Evolutionary conservation across 2,113 vertebrate genomes (phyloP), one percentile per base, ranked within the genome.

Genomic region (Chloroceryle aenea): DNA sequence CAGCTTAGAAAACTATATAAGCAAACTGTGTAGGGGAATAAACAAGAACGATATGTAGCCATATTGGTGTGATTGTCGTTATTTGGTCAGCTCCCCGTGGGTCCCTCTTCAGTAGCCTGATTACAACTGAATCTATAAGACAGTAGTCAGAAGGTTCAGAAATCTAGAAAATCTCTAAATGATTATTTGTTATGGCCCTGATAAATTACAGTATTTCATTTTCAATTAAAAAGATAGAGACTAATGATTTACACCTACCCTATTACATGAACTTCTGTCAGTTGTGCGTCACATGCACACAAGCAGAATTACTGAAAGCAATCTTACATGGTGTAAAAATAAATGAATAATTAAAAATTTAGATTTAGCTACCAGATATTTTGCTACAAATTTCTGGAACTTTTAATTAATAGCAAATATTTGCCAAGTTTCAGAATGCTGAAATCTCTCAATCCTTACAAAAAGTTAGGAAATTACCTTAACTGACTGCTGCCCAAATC

Each of bases 321-420:
- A 55, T 16, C 29, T 74, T 34, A 85, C 9, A 47, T 11, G 47
- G 19, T 20, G 45, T 47, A 47, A 50, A 48, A 48, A 50, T 25
- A 16, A 50, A 50, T 50, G 23, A 48, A 48, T 48, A 86, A n/a
- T n/a, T n/a, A n/a, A 4, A 74, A 79, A 84, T 83, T 25, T 69
- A 73, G 21, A 52, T 3, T 7, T 36, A 58, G 8, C 17, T 84
- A 72, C 10, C 15, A 23, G 18, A 48, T n/a, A 55, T 4, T 85
- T 76, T 29, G 9, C 53, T 66, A 66, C 22, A 89, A 95, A 96
- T 77, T 47, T 74, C 69, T 80, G 43, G 4, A 74, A 69, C 32
- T 71, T 72, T 67, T 88, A 56, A 93, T 92, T 96, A 96, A 89
- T 73, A 88, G 50, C 45, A 75, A 77, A 64, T 8, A 64, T 66